Base-by-base conservation (phyloP, 2,113 vertebrate species). In the Gavialis gangeticus region DNA sequence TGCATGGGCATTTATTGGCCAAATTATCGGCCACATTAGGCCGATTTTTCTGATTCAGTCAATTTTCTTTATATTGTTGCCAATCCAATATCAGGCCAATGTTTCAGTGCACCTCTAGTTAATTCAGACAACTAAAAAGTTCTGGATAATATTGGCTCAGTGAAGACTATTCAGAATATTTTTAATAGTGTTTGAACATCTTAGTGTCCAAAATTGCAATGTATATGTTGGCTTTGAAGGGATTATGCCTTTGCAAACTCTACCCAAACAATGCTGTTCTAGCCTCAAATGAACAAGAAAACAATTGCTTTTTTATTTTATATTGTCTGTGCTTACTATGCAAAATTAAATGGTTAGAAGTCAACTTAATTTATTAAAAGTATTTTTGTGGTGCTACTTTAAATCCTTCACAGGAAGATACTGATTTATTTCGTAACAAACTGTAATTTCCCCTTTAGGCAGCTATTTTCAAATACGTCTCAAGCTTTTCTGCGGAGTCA, bases 401-500 rank as follows among this genome's bases (percentile, higher is more conserved):
- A 8, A 92, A 10, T 89, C 85, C 19, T 95, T 73, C 22, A 21
- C 46, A 1, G 87, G 63, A 24, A 80, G 24, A 81, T 75, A 13
- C 90, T 87, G 6, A n/a, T 17, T 82, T 85, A 5, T 13, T 37
- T 2, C 77, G 88, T 95, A 93, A 96, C 75, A 55, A 91, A 77
- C 21, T 95, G 46, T 96, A 19, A 58, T 62, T 97, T 93, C 62
- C 55, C 84, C 67, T 97, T 62, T 96, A 99, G 99, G 98, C 98
- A 99, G 97, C 98, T 98, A 96, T 99, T 99, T 98, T 98, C 99
- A 91, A 98, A 98, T 66, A 98, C 99, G 55, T 99, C 99, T 0
- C 98, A 98, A 91, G 97, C 98, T 94, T 99, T 99, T 96, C 98
- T 98, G 79, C 98, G 98, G 98, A 99, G 97, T 95, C 98, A 98